Conservation (phyloP, 2,113 vertebrate genomes). For the Cricetomys ansorgei region DNA sequence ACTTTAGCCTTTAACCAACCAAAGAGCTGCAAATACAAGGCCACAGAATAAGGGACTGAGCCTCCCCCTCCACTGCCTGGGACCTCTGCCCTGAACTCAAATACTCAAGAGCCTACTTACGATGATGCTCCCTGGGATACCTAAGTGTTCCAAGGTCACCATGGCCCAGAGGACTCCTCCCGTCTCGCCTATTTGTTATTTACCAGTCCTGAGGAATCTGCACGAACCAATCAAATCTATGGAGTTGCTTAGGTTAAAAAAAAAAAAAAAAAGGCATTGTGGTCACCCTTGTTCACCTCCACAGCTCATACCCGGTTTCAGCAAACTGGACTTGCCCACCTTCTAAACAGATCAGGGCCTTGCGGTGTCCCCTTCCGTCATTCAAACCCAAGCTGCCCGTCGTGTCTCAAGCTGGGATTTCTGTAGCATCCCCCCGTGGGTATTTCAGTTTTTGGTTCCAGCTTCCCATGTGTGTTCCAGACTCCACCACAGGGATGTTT, state of each 20-base stretch:
- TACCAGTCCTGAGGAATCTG: neutral
- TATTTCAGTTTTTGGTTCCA: neutral
- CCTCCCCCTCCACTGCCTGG: rapidly evolving
- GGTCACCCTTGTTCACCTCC: neutral
- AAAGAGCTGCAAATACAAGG: neutral
- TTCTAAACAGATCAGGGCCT: too few relatives aligned
- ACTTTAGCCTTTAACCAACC: neutral
- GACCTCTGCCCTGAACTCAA: neutral
- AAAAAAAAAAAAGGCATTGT: neutral
- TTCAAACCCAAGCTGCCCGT: rapidly evolving
- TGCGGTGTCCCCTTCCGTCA: neutral
- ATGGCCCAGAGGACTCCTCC: neutral
- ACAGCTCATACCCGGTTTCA: neutral
- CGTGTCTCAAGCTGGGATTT: too few relatives aligned
- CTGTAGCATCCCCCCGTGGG: neutral
- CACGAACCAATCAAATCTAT: neutral
- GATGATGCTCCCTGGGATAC: neutral
- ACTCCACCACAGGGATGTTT: neutral
- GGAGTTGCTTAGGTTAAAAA: neutral
- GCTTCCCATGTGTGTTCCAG: neutral
- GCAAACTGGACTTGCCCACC: neutral
- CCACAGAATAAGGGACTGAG: rapidly evolving
- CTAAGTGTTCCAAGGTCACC: neutral
- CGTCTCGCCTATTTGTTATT: rapidly evolving
- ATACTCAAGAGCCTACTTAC: too few relatives aligned